A percentile compares a stretch with the other conserved stretches of the same genome.
These are phyloP conservation scores for Tinea pellionella DNA, from an alignment of 2,888 invertebrate genomes.

Conservation along the genomic window DNA sequence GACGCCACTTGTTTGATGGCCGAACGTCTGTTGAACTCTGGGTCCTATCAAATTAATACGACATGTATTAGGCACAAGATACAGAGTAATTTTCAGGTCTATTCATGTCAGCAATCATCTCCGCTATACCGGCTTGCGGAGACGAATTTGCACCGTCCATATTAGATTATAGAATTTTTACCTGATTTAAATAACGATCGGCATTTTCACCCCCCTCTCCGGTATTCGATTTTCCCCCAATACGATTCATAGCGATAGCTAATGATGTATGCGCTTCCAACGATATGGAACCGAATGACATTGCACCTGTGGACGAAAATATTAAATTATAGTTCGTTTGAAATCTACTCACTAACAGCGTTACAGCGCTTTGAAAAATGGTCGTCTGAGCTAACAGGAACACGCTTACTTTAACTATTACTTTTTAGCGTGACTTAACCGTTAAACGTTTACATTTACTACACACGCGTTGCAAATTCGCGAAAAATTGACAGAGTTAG, in stretches of 20 bases:
- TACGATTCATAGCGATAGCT: slow-evolving; percentile 97
- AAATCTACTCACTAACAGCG: not conserved
- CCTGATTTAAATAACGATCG: slow-evolving; percentile 78
- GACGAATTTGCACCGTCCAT: not conserved
- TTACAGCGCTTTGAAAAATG: too few relatives aligned
- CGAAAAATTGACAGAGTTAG: too few relatives aligned
- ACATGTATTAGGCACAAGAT: too few relatives aligned
- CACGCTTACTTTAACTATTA: too few relatives aligned
- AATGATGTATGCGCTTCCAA: slow-evolving; percentile 95
- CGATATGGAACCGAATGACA: slow-evolving; percentile 98
- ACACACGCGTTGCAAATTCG: too few relatives aligned
- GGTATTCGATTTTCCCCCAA: slow-evolving; percentile 98
- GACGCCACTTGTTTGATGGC: slow-evolving; percentile 99
- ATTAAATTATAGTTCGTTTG: too few relatives aligned
- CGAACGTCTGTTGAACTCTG: slow-evolving; percentile 85
- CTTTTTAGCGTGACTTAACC: too few relatives aligned
- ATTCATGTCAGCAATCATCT: too few relatives aligned
- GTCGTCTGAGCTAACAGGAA: too few relatives aligned
- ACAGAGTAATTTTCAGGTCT: too few relatives aligned
- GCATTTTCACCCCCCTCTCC: slow-evolving; percentile 95
- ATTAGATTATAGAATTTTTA: slow-evolving; percentile 20
- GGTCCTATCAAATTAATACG: slow-evolving; percentile 67
- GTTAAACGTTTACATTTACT: too few relatives aligned
- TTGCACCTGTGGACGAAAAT: slow-evolving; percentile 75
- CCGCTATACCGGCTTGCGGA: too few relatives aligned